A percentile compares a stretch with the other conserved stretches of the same genome.
These are phyloP conservation scores for Oceanodroma leucorhoa DNA, from an alignment of 2,797 vertebrate species.

Conservation along the genomic window DNA sequence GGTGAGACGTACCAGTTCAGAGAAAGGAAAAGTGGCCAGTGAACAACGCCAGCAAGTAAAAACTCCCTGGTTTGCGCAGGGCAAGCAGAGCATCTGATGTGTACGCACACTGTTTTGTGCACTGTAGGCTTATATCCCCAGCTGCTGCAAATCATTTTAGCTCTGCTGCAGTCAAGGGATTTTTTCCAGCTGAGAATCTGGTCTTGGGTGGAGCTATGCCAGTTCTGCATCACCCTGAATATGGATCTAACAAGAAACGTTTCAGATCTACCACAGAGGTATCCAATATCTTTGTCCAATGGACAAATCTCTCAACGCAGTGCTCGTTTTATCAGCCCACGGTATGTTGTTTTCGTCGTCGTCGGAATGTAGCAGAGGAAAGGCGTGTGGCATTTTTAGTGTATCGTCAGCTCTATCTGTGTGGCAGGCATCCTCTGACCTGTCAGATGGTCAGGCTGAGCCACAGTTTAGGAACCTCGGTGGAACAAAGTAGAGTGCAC, in stretches of 20 bases:
- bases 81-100: background rate
- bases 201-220: background rate
- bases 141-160: background rate
- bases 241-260: background rate
- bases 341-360: background rate
- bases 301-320: background rate
- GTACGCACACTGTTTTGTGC: background rate
- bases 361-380: constrained; percentile 4
- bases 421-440: constrained; percentile 19
- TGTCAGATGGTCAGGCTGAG: background rate
- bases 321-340: accelerated
- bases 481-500: background rate
- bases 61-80: background rate
- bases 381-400: background rate
- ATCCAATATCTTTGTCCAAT: background rate
- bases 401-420: background rate
- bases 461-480: background rate
- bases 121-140: background rate
- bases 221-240: background rate
- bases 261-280: background rate
- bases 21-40: background rate
- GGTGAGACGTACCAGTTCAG: accelerated
- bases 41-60: background rate
- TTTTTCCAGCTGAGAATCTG: background rate
- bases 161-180: background rate